Evolutionary conservation across 2,113 vertebrate genomes (phyloP).

Genomic region (Mellivora capensis): DNA sequence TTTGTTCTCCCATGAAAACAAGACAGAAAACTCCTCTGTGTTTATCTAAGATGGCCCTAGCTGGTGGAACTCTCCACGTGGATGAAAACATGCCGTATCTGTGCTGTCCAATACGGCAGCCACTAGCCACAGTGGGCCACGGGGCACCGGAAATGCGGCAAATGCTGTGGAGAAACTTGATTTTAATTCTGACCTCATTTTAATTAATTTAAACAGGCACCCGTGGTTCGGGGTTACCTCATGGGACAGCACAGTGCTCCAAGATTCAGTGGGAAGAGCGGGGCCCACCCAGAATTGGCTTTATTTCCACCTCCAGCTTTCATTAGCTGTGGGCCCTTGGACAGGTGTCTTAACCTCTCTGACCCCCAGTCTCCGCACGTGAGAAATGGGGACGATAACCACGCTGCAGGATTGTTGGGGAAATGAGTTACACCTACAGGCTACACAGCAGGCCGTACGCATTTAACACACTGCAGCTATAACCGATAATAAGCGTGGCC

Average conservation of each 20-base stretch:
- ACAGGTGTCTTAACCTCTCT: not conserved
- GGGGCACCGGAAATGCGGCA: not conserved
- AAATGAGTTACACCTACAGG: not conserved
- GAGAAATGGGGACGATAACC: not conserved
- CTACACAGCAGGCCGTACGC: rapidly evolving
- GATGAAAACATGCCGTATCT: too few species aligned
- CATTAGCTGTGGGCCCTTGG: not conserved
- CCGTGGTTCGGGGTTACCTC: too few species aligned
- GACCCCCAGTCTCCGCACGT: not conserved
- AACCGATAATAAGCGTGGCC: not conserved
- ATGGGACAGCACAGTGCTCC: rapidly evolving
- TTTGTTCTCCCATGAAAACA: not conserved
- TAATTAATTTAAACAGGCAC: not conserved
- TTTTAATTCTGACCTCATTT: not conserved
- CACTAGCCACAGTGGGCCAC: not conserved
- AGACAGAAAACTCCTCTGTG: not conserved
- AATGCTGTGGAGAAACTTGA: not conserved
- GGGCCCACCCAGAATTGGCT: not conserved
- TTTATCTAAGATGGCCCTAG: not conserved
- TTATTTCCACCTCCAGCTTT: not conserved
- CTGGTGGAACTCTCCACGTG: rapidly evolving
- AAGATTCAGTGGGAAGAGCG: not conserved
- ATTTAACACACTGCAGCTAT: not conserved
- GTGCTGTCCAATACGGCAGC: rapidly evolving
- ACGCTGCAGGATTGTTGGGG: too few species aligned